Evolutionary conservation across 2,797 vertebrate species (phyloP).

Genomic region (Cuculus canorus): DNA sequence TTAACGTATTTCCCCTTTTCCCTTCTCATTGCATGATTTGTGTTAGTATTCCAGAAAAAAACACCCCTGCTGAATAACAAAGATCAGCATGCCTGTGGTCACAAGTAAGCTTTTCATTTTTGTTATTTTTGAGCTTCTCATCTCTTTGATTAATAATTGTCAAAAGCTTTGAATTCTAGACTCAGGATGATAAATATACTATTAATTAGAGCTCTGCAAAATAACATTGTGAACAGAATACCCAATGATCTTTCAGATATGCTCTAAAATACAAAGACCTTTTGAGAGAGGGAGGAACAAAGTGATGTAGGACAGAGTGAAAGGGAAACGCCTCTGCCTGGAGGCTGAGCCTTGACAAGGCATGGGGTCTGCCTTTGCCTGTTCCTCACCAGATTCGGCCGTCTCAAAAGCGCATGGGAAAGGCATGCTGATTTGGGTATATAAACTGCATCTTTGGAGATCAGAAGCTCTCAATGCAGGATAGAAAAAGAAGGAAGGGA

Average conservation of each 20-base stretch:
- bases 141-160: constrained; percentile 38
- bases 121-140: constrained; percentile 19
- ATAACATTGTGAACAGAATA: not conserved
- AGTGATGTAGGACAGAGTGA: not conserved
- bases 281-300: not conserved
- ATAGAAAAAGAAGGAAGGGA: not conserved
- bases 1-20: not conserved
- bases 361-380: not conserved
- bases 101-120: not conserved
- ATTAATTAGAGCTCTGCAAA: constrained; percentile 17
- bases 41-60: not conserved
- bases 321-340: not conserved
- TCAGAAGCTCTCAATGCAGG: not conserved
- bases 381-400: not conserved
- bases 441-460: not conserved
- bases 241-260: not conserved
- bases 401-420: not conserved
- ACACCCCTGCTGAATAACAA: not conserved
- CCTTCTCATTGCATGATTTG: not conserved
- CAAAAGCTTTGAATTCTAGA: not conserved
- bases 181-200: constrained; percentile 3
- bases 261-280: not conserved
- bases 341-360: not conserved
- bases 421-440: not conserved
- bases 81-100: not conserved